phyloP scores from a whole-genome alignment of 2,797 vertebrate genomes.

The Calcarius lapponicus region DNA sequence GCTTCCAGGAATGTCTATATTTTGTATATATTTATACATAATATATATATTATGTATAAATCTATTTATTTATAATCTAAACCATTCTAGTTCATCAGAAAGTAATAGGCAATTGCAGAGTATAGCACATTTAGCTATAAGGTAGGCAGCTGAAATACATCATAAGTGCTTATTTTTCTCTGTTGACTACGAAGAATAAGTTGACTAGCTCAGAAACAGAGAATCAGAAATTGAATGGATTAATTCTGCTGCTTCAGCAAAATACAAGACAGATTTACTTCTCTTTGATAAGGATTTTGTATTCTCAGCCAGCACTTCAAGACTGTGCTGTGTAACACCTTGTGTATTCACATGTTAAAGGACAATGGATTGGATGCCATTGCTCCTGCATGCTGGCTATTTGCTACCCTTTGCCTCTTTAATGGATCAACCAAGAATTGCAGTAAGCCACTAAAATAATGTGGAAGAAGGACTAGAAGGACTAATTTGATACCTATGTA shows the following conservation, averaged over 20 bases:
- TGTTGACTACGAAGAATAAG: neutral
- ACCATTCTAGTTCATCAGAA: neutral
- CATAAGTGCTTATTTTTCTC: neutral
- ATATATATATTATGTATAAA: neutral
- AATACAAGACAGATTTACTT: neutral
- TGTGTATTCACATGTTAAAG: neutral
- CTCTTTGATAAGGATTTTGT: neutral
- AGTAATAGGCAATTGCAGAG: neutral
- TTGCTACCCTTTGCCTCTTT: neutral
- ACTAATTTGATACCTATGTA: neutral
- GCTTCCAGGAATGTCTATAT: neutral
- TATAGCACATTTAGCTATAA: neutral
- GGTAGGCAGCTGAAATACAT: neutral
- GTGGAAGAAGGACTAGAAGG: neutral
- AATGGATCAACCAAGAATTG: neutral
- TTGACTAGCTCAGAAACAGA: neutral
- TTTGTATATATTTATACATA: neutral
- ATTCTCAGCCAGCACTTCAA: neutral
- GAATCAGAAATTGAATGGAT: neutral
- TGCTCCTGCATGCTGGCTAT: rapidly evolving
- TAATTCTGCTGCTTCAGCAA: neutral
- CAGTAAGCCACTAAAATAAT: neutral
- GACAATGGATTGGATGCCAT: neutral
- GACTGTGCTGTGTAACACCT: neutral
- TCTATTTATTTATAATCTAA: neutral